Evolutionary conservation across 1,140 invertebrate genomes (phyloP), one percentile per base, ranked within the genome.

Genomic region (Ectropis grisescens): DNA sequence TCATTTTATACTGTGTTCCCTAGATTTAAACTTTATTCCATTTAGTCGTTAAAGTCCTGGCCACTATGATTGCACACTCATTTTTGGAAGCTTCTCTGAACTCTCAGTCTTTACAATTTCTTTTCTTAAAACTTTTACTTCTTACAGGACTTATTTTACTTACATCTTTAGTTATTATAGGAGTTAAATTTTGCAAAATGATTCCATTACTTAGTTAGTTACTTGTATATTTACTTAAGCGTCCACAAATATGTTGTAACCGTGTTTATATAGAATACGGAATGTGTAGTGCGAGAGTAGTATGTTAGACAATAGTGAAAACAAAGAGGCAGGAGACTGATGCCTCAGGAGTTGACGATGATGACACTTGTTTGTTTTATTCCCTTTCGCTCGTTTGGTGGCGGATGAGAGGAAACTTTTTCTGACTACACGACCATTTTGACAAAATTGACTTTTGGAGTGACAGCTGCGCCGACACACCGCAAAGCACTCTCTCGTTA

Each of bases 351-450:
- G 51, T 55, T 67, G 60, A 58, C 51, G 64, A 52, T 72, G 71
- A 76, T 71, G 61, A 71, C 57, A 69, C 54, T 72, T 76, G 67
- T 76, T 75, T 72, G 61, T 72, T 70, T 71, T 71, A 69, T 76
- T 69, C 47, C 53, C 37, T 52, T 35, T 28, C 37, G 39, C 53
- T 59, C 58, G 52, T 67, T 74, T 61, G 43, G 37, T 47, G 29
- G 28, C 37, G 44, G 34, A 47, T 42, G 44, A 37, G 52, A 58
- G 61, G 66, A 69, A 74, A 56, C 44, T 66, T 66, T 19, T 19
- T 47, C 33, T 33, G 35, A 52, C 51, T 39, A 59, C 56, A 48
- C 47, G 47, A 37, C 43, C 56, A 52, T 58, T 62, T 53, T 44
- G 47, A 36, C 33, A 33, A 72, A 68, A 72, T 68, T 64, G 60